Conservation (phyloP, 2,797 vertebrate species). For the Apogon hyalosoma region DNA sequence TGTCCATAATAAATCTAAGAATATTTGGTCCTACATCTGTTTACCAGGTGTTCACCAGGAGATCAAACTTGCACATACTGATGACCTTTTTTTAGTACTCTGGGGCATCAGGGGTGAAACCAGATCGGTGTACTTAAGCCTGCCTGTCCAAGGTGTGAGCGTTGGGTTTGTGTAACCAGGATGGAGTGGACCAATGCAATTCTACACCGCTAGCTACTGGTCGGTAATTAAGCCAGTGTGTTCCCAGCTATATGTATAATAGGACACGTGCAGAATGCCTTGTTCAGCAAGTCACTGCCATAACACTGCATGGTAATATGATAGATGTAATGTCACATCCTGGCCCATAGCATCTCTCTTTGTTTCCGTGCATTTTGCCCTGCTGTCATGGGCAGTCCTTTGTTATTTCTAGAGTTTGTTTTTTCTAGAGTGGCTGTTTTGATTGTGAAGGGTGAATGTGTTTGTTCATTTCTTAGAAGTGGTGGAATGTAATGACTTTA, state of each 20-base stretch:
- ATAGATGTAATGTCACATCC: slow-evolving; percentile 12
- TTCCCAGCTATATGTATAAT: slow-evolving; percentile 56
- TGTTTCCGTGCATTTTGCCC: neutral
- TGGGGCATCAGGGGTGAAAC: slow-evolving; percentile 67
- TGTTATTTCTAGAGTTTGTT: neutral
- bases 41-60: slow-evolving; percentile 46
- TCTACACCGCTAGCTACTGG: slow-evolving; percentile 48
- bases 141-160: slow-evolving; percentile 54
- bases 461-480: no score
- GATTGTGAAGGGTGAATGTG: no score
- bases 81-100: slow-evolving; percentile 65
- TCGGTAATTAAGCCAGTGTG: slow-evolving; percentile 70
- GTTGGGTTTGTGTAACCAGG: slow-evolving; percentile 65
- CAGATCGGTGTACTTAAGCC: slow-evolving; percentile 79
- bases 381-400: neutral
- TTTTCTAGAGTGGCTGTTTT: no score
- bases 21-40: slow-evolving; percentile 18
- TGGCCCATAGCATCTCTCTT: neutral
- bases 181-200: slow-evolving; percentile 27
- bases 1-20: neutral
- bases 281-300: slow-evolving; percentile 20
- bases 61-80: slow-evolving; percentile 35
- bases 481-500: no score
- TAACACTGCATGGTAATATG: slow-evolving; percentile 18
- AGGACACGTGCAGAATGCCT: slow-evolving; percentile 59